A percentile compares a stretch with the other conserved stretches of the same genome.
Conservation (phyloP, 2,888 invertebrate genomes). For the Seira musarum region DNA sequence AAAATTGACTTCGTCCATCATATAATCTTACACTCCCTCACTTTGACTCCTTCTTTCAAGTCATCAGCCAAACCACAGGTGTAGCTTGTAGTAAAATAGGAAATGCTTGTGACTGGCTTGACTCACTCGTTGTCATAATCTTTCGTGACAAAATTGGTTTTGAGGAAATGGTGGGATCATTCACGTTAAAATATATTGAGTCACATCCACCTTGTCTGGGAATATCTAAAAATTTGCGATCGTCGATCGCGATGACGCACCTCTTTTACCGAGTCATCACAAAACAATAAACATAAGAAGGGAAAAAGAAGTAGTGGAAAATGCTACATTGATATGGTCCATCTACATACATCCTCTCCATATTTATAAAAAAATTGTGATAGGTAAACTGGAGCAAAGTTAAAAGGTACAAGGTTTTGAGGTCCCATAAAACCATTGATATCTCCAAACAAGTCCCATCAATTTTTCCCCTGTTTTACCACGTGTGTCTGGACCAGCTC, state of each 20-base stretch:
- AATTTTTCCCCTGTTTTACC: constrained; percentile 51
- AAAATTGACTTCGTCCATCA: too few relatives aligned
- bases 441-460: constrained; percentile 64
- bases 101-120: too few relatives aligned
- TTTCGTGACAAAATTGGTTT: too few relatives aligned
- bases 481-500: constrained; percentile 8
- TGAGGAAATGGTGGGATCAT: too few relatives aligned
- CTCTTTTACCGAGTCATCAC: not conserved
- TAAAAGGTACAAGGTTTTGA: constrained; percentile 34
- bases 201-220: too few relatives aligned
- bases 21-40: too few relatives aligned
- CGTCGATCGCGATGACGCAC: too few relatives aligned
- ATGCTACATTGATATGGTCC: not conserved
- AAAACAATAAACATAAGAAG: not conserved
- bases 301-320: not conserved
- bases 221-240: too few relatives aligned
- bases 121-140: too few relatives aligned
- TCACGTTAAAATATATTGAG: too few relatives aligned
- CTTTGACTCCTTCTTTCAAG: constrained; percentile 6
- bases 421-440: constrained; percentile 65
- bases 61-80: constrained; percentile 9
- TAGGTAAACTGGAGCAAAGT: constrained; percentile 41
- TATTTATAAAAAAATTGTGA: not conserved
- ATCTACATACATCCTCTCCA: not conserved
- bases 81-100: too few relatives aligned